Base-by-base conservation (phyloP, 2,888 invertebrate species). In the Hyppa rectilinea region DNA sequence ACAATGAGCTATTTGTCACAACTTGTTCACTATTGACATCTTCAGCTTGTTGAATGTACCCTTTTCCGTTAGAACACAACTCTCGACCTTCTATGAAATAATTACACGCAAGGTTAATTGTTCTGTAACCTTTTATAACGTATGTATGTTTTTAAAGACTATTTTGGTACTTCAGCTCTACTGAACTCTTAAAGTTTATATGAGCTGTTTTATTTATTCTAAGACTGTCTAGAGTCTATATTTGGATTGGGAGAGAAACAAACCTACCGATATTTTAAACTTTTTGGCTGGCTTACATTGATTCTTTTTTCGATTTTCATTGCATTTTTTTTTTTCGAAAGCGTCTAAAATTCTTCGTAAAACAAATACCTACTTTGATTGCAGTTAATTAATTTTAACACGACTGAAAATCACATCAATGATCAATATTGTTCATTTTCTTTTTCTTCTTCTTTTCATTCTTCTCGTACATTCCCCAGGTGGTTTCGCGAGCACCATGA, bases 401-500 rank as follows among this genome's bases (percentile, higher is more conserved):
- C 64, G 64, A 14, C 14, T 14, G 2, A 4, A 47, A 29, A 55
- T 23, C 2, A 31, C 5, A 23, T 34, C 4, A 34, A 20, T 3
- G 5, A 0, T n/a, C 9, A 17, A 12, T 0, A 9, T 14, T 14
- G 34, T 26, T 17, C 0, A n/a, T n/a, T 34, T 20, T 20, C 5
- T 20, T 29, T 47, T 7, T 38, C 5, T 34, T n/a, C 12, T 12
- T 23, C 17, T 34, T 47, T 31, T 23, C 0, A 43, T 38, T 68
- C 2, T 7, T 38, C 4, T n/a, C 20, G 9, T 4, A 2, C 17
- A 7, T n/a, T 34, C 20, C 26, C 7, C 68, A 97, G 97, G 91
- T 98, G 98, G 98, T 97, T 97, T 92, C 97, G 97, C 71, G 98
- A 98, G 90, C 96, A 97, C 83, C 97, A 97, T 87, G 97, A 97